Conservation (phyloP, 1,140 invertebrate genomes). For the Drosophila bocki region DNA sequence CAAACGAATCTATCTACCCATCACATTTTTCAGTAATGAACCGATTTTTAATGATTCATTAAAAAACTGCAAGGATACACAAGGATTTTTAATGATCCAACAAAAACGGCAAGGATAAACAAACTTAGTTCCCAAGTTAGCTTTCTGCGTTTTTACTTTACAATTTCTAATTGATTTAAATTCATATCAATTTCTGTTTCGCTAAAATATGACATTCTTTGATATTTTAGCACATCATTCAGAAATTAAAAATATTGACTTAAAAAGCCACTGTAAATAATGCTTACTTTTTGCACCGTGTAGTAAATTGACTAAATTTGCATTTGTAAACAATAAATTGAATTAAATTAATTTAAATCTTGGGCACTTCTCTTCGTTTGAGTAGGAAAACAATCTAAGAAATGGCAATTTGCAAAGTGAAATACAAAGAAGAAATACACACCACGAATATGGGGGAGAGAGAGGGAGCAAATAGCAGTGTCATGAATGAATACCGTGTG, state of each 20-base stretch:
- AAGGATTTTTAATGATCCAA: no score
- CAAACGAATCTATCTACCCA: no score
- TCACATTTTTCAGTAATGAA: no score
- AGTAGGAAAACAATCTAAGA: constrained; percentile 11
- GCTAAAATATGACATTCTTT: background rate
- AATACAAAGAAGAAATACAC: constrained; percentile 11
- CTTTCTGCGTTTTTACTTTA: no score
- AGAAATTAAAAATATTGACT: constrained; percentile 6
- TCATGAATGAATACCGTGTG: constrained; percentile 69
- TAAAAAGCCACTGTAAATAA: background rate
- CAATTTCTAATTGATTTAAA: background rate
- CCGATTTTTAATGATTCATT: no score
- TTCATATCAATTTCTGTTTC: background rate
- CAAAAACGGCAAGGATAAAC: no score
- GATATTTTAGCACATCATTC: constrained; percentile 2
- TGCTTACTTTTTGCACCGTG: constrained; percentile 1
- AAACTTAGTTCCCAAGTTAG: no score
- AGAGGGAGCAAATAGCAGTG: constrained; percentile 41
- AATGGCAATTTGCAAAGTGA: constrained; percentile 15
- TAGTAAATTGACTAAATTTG: constrained; percentile 3
- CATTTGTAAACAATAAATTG: constrained; percentile 22
- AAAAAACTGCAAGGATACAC: no score
- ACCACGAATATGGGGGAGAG: constrained; percentile 10
- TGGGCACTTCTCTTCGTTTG: background rate
- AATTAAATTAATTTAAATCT: constrained; percentile 3